A percentile compares a stretch with the other conserved stretches of the same genome.
Evolutionary conservation across 2,888 invertebrate genomes (phyloP).

Genomic region (Heteropelma amictum): DNA sequence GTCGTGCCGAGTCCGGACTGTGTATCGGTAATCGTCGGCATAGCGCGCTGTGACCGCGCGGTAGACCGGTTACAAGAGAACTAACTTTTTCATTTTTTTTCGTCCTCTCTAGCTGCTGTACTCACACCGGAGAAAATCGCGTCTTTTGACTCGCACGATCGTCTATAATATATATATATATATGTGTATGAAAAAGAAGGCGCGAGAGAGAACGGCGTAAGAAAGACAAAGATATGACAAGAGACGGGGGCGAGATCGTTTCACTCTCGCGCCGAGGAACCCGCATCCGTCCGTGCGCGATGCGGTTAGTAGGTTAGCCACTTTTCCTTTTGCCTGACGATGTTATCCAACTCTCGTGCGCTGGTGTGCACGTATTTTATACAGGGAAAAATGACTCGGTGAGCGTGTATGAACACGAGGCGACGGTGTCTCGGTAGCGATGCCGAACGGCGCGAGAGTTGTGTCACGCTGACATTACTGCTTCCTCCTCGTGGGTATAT

Average conservation of each 20-base stretch:
- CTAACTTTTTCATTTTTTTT: conserved; percentile 6
- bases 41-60: conserved; percentile 16
- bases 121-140: conserved; percentile 24
- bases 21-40: conserved; percentile 26
- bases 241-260: conserved; percentile 59
- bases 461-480: conserved; percentile 46
- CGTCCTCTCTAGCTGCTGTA: background rate
- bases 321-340: conserved; percentile 67
- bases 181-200: conserved; percentile 21
- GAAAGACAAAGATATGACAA: conserved; percentile 12
- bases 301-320: conserved; percentile 68
- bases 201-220: background rate
- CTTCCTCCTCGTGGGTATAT: conserved; percentile 36
- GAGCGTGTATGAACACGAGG: conserved; percentile 1
- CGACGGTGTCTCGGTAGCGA: conserved; percentile 11
- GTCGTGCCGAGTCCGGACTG: conserved; percentile 38
- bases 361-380: conserved; percentile 52
- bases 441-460: conserved; percentile 28
- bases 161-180: no score
- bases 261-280: conserved; percentile 59
- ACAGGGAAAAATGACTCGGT: conserved; percentile 47
- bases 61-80: conserved; percentile 55
- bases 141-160: conserved; percentile 19
- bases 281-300: conserved; percentile 63
- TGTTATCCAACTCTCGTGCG: conserved; percentile 60